Evolutionary conservation across 2,113 vertebrate species (phyloP), one percentile per base, ranked within the genome.

Genomic region (Leptocoma aspasia): DNA sequence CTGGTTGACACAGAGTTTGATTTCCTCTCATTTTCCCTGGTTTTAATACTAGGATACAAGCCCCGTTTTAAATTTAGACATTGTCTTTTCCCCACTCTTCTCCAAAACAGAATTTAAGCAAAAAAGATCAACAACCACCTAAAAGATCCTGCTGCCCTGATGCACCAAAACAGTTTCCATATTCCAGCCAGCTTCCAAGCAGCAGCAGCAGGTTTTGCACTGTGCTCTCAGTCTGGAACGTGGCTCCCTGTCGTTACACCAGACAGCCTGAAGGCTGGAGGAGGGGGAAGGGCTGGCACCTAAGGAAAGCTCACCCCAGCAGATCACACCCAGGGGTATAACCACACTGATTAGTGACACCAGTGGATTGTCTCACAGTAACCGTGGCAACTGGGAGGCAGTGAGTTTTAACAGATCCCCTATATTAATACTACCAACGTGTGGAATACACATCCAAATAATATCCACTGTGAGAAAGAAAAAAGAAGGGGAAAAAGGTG

Each of bases 1-100:
- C 61, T 28, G 22, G n/a, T 0, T 3, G 4, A 85, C 15, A 54
- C 0, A 1, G 6, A 7, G 27, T 19, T 41, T 15, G 41, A 56
- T 44, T 57, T 66, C 28, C n/a, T 59, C 42, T 37, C 13, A 31
- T 54, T 45, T 47, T 37, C 39, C 19, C 39, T 6, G 9, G 10
- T 90, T 70, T 66, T 57, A 79, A 71, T 20, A 70, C 10, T 17
- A 53, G 31, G 19, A 70, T 11, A 75, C 9, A 85, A 77, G 37
- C n/a, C 53, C 9, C 28, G 10, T 27, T 78, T 73, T 42, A 73
- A 90, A n/a, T n/a, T 15, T 9, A 39, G 15, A 52, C 23, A 30
- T 7, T 35, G 4, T 26, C 35, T 56, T 59, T 82, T n/a, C 17
- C 31, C 28, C 15, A 28, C 15, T 20, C 26, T 19, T 70, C 56